Percentiles rank a stretch among this genome's conserved stretches.
These are phyloP conservation scores for Gallirallus australis DNA, from an alignment of 2,797 vertebrate genomes.

Conservation along the genomic window DNA sequence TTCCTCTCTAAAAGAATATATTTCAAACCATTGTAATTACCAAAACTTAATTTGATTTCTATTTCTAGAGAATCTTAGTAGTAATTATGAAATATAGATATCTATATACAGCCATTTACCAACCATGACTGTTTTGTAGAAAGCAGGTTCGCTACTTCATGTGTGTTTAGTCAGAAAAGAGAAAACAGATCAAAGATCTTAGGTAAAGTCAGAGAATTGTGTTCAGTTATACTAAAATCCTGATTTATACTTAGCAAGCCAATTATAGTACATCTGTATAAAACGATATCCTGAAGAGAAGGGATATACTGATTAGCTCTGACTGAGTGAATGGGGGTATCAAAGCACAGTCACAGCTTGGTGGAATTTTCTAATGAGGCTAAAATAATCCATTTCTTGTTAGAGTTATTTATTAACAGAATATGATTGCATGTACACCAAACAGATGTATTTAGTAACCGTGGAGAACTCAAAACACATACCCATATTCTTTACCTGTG, in stretches of 20 bases:
- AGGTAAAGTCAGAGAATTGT: neutral
- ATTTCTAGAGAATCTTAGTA: neutral
- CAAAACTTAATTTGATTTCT: neutral
- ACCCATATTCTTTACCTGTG: neutral
- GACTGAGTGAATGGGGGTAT: neutral
- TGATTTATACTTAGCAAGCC: neutral
- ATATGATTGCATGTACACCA: fast-evolving
- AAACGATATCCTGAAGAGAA: neutral
- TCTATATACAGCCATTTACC: neutral
- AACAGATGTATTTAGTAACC: neutral
- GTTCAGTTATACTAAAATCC: neutral
- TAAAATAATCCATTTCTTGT: neutral
- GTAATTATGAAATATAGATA: neutral
- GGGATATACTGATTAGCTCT: neutral
- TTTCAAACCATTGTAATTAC: neutral
- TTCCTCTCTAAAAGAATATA: neutral
- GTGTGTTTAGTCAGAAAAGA: neutral
- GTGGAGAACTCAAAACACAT: neutral
- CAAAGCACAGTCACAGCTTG: neutral
- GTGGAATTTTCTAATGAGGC: neutral
- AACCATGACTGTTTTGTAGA: neutral
- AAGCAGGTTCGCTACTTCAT: neutral
- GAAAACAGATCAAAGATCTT: neutral
- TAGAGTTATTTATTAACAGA: neutral
- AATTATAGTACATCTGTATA: neutral